These are phyloP conservation scores for Pseudonaja textilis DNA, from an alignment of 2,113 vertebrate species.

Conservation along the genomic window DNA sequence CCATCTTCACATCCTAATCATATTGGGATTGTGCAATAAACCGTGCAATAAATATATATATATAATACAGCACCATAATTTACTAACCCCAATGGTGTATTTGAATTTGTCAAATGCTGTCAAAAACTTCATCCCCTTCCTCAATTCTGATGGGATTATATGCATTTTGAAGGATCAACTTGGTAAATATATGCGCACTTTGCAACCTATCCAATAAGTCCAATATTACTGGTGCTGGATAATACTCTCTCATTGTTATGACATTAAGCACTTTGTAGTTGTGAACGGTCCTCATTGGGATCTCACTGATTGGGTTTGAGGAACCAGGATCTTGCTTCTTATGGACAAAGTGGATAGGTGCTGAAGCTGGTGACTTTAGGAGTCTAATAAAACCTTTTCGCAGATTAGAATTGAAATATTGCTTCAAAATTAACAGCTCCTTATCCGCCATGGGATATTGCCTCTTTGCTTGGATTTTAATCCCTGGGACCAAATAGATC, in stretches of 20 bases:
- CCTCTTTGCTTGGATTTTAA: neutral
- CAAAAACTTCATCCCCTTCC: neutral
- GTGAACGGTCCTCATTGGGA: neutral
- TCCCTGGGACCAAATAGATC: neutral
- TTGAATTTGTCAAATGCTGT: neutral
- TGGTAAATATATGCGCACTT: neutral
- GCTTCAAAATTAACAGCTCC: neutral
- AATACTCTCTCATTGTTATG: neutral
- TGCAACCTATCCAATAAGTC: neutral
- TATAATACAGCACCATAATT: neutral
- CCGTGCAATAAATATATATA: too few species aligned
- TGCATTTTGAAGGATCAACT: neutral
- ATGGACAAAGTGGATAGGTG: neutral
- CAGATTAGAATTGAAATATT: neutral
- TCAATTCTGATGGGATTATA: too few species aligned
- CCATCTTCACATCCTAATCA: too few species aligned
- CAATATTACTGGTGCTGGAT: neutral
- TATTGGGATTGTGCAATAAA: too few species aligned
- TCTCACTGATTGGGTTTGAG: neutral
- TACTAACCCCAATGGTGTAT: neutral
- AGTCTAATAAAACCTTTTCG: neutral
- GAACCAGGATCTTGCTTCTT: neutral
- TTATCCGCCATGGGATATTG: neutral
- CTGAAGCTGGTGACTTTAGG: neutral
- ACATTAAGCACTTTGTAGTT: neutral